Conservation (phyloP, 1,140 invertebrate genomes). For the Nephila pilipes region DNA sequence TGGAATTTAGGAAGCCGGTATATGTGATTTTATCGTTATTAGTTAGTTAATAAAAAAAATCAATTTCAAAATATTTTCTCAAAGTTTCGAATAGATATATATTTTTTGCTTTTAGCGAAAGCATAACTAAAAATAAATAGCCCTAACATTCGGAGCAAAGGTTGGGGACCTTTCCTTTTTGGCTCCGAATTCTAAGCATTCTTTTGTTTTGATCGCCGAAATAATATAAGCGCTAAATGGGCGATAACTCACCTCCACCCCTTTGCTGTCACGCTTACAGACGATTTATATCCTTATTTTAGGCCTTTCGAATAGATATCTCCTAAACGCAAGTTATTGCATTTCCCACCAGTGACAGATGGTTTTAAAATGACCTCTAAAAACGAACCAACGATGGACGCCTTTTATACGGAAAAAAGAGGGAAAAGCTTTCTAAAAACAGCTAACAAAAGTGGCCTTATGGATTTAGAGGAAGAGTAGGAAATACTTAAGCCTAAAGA, state of each 20-base stretch:
- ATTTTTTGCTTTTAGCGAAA: no score
- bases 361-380: constrained; percentile 46
- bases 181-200: not conserved
- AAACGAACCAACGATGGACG: not conserved
- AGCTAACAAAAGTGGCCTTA: constrained; percentile 14
- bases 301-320: constrained; percentile 29
- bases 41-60: no score
- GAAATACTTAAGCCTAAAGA: constrained; percentile 38
- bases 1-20: no score
- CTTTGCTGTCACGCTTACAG: constrained; percentile 11
- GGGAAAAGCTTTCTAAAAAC: not conserved
- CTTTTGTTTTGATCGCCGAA: constrained; percentile 40
- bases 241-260: constrained; percentile 36
- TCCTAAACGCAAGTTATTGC: constrained; percentile 49
- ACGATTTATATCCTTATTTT: constrained; percentile 54
- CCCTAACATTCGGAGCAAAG: not conserved
- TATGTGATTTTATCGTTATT: no score
- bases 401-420: not conserved
- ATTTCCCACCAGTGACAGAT: constrained; percentile 27
- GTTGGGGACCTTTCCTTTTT: not conserved
- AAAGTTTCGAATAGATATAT: no score
- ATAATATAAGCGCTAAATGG: constrained; percentile 37
- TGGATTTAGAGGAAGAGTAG: not conserved
- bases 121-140: not conserved
- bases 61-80: no score